Evolutionary conservation across 2,113 vertebrate genomes (phyloP).

Genomic region (Podarcis raffonei): DNA sequence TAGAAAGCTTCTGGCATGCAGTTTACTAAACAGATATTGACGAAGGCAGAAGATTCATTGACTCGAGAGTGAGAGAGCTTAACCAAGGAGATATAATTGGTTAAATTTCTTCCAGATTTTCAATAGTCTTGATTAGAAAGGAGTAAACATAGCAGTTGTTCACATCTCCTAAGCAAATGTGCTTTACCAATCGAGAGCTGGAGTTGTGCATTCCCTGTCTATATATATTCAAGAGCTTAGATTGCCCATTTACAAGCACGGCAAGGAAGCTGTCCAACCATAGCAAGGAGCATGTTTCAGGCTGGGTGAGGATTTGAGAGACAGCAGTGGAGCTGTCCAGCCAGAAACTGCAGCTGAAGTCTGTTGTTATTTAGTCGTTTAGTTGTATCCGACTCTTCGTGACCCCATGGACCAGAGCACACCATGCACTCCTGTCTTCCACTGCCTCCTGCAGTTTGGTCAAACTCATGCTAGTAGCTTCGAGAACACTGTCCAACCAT

Average conservation of each 20-base stretch:
- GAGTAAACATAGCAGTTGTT: slow-evolving; percentile 37
- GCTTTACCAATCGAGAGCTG: slow-evolving; percentile 39
- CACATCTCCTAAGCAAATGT: slow-evolving; percentile 32
- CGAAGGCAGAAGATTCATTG: slow-evolving; percentile 34
- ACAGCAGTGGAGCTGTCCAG: not conserved
- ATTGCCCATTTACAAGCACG: no score
- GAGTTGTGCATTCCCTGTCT: not conserved
- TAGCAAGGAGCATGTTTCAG: not conserved
- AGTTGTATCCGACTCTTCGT: no score
- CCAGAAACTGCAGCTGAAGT: not conserved
- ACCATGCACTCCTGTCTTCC: no score
- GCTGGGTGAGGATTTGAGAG: no score
- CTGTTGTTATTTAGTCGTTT: no score
- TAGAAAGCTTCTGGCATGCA: slow-evolving; percentile 15
- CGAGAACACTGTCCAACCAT: no score
- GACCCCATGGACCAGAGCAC: no score
- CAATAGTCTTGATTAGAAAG: slow-evolving; percentile 52
- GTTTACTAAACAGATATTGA: slow-evolving; percentile 25
- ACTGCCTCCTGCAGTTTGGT: no score
- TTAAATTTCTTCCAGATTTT: slow-evolving; percentile 34
- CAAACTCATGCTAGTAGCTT: no score
- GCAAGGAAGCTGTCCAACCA: not conserved
- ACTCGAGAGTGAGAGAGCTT: slow-evolving; percentile 43
- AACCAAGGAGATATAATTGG: slow-evolving; percentile 11
- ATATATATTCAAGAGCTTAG: no score